phyloP scores from a whole-genome alignment of 2,113 vertebrate species.

The Steatornis caripensis region DNA sequence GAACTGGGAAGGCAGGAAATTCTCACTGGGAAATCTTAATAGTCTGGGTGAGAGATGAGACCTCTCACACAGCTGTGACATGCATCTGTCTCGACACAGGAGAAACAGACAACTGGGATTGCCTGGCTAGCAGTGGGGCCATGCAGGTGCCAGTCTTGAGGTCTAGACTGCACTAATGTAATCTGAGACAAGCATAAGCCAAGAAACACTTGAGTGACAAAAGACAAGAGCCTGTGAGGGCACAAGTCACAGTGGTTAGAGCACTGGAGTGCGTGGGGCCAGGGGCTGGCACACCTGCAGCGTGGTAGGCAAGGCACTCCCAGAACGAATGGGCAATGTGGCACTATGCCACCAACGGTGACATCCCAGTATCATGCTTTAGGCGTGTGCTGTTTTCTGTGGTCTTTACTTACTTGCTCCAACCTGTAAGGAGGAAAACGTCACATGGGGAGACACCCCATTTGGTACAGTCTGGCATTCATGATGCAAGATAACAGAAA shows the following conservation, averaged over 20 bases:
- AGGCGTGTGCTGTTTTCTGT: too few relatives aligned
- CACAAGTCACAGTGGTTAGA: neutral
- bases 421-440: neutral
- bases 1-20: neutral
- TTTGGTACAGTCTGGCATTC: neutral
- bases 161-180: neutral
- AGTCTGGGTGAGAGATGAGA: neutral
- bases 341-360: too few relatives aligned
- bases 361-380: too few relatives aligned
- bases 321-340: neutral
- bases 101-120: neutral
- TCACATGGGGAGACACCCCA: accelerated
- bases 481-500: neutral
- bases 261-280: neutral
- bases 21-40: neutral
- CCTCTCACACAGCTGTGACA: neutral
- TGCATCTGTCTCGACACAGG: neutral
- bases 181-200: neutral
- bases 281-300: neutral
- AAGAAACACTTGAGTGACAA: neutral
- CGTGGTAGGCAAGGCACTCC: neutral
- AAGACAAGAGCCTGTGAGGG: neutral
- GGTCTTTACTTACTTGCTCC: neutral
- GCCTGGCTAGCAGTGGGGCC: too few relatives aligned
- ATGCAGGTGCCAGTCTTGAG: neutral